Conservation (phyloP, 1,140 invertebrate species). For the Pararge aegeria region DNA sequence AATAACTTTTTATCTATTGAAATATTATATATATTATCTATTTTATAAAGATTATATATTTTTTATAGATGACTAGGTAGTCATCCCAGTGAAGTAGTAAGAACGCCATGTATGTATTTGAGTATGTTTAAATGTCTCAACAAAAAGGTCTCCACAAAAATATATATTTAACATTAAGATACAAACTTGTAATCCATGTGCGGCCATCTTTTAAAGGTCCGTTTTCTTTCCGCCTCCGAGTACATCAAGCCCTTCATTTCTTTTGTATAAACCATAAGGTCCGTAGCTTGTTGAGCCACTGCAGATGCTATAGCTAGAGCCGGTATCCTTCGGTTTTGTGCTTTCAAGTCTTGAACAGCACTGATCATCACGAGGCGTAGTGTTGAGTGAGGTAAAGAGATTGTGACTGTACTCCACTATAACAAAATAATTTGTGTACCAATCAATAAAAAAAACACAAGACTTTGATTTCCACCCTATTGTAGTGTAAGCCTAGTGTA, state of each 20-base stretch:
- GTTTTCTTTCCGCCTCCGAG: conserved; percentile 92
- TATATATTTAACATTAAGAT: conserved; percentile 1
- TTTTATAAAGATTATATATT: too few species aligned
- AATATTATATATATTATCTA: too few species aligned
- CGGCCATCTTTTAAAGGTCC: conserved; percentile 96
- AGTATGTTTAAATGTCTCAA: too few species aligned
- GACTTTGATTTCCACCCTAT: too few species aligned
- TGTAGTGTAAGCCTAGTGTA: too few species aligned
- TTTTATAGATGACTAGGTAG: too few species aligned
- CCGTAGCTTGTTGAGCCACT: conserved; percentile 91
- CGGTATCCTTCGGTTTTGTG: conserved; percentile 89
- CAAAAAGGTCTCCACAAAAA: too few species aligned
- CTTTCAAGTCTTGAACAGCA: conserved; percentile 90
- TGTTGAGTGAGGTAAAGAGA: conserved; percentile 88
- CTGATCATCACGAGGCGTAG: conserved; percentile 89
- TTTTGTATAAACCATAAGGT: conserved; percentile 81
- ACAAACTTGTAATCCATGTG: conserved; percentile 97
- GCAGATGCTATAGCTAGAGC: conserved; percentile 93
- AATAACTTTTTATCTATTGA: too few species aligned
- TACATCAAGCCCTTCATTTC: conserved; percentile 90
- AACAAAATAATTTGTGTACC: conserved; percentile 46
- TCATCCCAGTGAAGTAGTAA: too few species aligned
- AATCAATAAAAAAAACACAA: too few species aligned
- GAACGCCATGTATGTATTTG: too few species aligned
- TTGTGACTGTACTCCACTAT: conserved; percentile 94